Base-by-base conservation (phyloP, 2,888 invertebrate species). In the Corythucha ciliata region DNA sequence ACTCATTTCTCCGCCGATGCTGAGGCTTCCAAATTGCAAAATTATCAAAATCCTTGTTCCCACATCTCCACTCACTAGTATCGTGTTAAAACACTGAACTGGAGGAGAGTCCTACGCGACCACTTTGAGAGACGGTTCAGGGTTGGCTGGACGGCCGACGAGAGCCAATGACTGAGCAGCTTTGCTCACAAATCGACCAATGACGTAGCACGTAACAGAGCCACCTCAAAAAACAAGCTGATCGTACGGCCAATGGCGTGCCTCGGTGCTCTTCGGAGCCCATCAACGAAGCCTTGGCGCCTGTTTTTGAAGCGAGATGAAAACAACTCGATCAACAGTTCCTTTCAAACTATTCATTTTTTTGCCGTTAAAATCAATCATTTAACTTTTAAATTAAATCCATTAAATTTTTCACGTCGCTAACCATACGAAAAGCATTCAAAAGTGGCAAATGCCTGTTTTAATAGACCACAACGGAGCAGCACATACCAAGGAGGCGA, bases 121-220 rank as follows among this genome's bases (percentile, higher is more conserved):
- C 50, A 54, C 57, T 58, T 59, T 56, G 57, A 58, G 56, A 69
- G 66, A 63, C 63, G 64, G 66, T 64, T 65, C 68, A 69, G 69
- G 70, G 70, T 72, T 71, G 70, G 70, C 68, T 68, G 68, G 67
- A 69, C 69, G 69, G 69, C 69, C 68, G 68, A 68, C 65, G 57
- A 54, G 58, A 52, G 53, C 57, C 59, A 56, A 67, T 68, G 68
- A 67, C 65, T 67, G 66, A 67, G 66, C 67, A 67, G 67, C 67
- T 67, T 68, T 68, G 67, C 62, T 59, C 59, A 67, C 67, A 68
- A 68, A 68, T 64, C 69, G 64, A 69, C 72, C 72, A 64, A 64
- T 64, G 59, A 59, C 56, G 56, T 54, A 53, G 46, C 52, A 55
- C 59, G 61, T 63, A 63, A 61, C 59, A 61, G 57, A 41, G 42